Conservation (phyloP, 2,113 vertebrate genomes). For the Solenodon paradoxus region DNA sequence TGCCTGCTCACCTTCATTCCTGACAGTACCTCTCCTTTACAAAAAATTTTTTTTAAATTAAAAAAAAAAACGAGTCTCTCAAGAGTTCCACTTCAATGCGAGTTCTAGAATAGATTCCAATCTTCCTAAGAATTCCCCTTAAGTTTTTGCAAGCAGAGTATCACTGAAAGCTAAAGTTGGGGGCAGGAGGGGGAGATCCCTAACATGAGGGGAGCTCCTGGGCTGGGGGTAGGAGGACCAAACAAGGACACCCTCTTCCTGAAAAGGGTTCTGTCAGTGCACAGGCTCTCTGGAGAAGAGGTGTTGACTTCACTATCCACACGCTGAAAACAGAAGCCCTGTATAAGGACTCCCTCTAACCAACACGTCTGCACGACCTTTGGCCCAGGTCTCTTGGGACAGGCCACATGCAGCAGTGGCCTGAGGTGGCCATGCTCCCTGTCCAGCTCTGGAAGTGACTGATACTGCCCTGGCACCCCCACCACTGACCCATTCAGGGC, state of each 20-base stretch:
- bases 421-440: not conserved
- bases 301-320: rapidly evolving
- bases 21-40: no score
- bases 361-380: not conserved
- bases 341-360: not conserved
- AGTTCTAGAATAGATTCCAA: slow-evolving; percentile 21
- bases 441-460: not conserved
- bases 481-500: not conserved
- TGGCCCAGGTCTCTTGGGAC: not conserved
- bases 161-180: not conserved
- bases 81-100: not conserved
- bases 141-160: not conserved
- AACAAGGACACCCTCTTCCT: not conserved
- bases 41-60: no score
- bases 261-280: not conserved
- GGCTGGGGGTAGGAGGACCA: not conserved
- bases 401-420: rapidly evolving
- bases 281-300: not conserved
- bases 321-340: not conserved
- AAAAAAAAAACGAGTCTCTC: no score
- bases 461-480: not conserved
- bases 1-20: no score
- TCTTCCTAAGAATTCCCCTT: not conserved
- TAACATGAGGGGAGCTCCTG: not conserved
- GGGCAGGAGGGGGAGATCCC: not conserved